phyloP scores from a whole-genome alignment of 2,888 invertebrate species.

The Dicyrtoma fusca region DNA sequence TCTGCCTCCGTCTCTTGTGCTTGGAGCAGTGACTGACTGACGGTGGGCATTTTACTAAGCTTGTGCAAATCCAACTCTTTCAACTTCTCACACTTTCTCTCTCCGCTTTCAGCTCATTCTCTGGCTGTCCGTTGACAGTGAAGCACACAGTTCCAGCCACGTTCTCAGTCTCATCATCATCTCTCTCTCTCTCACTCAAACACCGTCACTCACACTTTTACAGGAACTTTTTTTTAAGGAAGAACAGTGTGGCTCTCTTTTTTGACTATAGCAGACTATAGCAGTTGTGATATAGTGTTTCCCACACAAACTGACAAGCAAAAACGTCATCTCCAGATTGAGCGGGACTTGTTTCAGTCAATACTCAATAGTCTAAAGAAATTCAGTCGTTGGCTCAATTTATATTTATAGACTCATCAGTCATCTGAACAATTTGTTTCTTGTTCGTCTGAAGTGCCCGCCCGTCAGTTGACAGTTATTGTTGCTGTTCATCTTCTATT shows the following conservation, averaged over 20 bases:
- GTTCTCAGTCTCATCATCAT: background rate
- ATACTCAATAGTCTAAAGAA: background rate
- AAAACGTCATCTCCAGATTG: too few species aligned
- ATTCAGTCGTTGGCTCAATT: too few species aligned
- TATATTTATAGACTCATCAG: background rate
- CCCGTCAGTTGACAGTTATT: too few species aligned
- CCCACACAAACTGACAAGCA: too few species aligned
- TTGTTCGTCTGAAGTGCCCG: too few species aligned
- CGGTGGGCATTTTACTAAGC: background rate
- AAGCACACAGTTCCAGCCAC: background rate
- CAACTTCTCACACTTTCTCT: constrained; percentile 11
- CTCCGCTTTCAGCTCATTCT: constrained; percentile 17
- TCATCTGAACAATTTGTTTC: constrained; percentile 11
- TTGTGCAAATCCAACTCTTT: constrained; percentile 30
- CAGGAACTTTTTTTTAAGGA: too few species aligned
- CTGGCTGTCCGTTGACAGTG: constrained; percentile 2
- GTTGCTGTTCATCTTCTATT: too few species aligned
- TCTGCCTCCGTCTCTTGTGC: constrained; percentile 5
- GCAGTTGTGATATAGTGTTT: too few species aligned
- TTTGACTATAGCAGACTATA: too few species aligned
- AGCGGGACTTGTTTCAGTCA: background rate
- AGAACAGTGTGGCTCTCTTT: too few species aligned
- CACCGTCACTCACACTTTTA: background rate
- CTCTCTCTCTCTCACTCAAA: background rate
- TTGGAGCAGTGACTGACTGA: too few species aligned